Percentiles rank a stretch among this genome's conserved stretches.
Conservation (phyloP, 2,888 invertebrate species). For the Neuroscelio doddi region DNA sequence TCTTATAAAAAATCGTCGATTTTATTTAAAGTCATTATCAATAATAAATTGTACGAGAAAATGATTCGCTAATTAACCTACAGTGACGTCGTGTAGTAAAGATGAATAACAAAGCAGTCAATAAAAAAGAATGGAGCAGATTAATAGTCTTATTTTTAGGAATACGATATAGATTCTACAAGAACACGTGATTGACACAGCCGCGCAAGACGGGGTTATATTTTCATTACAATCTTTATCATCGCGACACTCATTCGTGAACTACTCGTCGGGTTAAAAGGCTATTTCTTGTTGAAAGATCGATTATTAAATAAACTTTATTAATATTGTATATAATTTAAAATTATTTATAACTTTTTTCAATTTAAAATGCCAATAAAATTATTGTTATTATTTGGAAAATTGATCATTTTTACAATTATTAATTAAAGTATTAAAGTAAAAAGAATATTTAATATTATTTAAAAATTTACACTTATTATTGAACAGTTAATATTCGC, state of each 20-base stretch:
- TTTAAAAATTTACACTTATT: too few species aligned
- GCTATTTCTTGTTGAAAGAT: slow-evolving; percentile 4
- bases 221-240: slow-evolving; percentile 7
- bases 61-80: slow-evolving; percentile 3
- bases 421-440: too few species aligned
- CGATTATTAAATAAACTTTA: background rate
- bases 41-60: background rate
- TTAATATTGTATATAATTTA: background rate
- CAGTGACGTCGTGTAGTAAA: background rate
- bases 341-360: background rate
- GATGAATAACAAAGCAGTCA: background rate
- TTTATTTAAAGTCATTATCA: too few species aligned
- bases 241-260: slow-evolving; percentile 8
- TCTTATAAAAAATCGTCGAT: too few species aligned
- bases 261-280: slow-evolving; percentile 9
- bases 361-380: background rate
- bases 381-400: too few species aligned
- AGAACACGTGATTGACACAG: background rate
- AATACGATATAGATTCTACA: background rate
- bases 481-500: too few species aligned
- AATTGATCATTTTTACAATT: too few species aligned
- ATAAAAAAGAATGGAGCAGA: background rate
- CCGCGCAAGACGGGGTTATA: background rate
- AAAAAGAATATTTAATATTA: too few species aligned
- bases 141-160: slow-evolving; percentile 6